Evolutionary conservation across 2,888 invertebrate genomes (phyloP).

Genomic region (Drosophila borborema): DNA sequence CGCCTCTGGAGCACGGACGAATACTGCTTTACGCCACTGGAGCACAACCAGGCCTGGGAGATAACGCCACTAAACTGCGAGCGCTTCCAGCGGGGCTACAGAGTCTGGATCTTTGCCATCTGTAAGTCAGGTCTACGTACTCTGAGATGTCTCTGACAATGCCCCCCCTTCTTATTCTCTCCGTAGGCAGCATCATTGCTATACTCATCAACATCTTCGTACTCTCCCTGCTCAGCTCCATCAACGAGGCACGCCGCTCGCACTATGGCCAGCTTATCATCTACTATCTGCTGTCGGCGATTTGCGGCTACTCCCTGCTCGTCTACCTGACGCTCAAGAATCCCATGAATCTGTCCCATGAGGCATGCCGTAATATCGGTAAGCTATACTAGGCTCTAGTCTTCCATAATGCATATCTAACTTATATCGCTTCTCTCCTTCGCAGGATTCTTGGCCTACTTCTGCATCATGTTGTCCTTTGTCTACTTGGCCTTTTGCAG

Average conservation of each 20-base stretch:
- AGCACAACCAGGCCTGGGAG: slow-evolving; percentile 73
- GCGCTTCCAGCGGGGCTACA: slow-evolving; percentile 75
- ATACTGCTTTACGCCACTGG: slow-evolving; percentile 76
- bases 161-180: background rate
- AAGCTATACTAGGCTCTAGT: background rate
- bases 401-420: background rate
- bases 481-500: slow-evolving; percentile 74
- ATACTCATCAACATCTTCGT: slow-evolving; percentile 75
- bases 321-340: slow-evolving; percentile 78
- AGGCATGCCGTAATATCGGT: slow-evolving; percentile 77
- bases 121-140: slow-evolving; percentile 43
- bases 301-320: slow-evolving; percentile 66
- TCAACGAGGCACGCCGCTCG: slow-evolving; percentile 74
- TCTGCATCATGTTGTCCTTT: slow-evolving; percentile 77
- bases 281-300: slow-evolving; percentile 69
- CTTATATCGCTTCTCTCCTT: no score
- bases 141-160: background rate
- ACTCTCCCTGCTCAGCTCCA: slow-evolving; percentile 68
- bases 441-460: slow-evolving; percentile 77
- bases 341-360: slow-evolving; percentile 73
- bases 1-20: slow-evolving; percentile 73
- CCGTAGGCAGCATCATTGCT: slow-evolving; percentile 71
- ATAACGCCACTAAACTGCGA: slow-evolving; percentile 75
- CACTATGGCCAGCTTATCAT: slow-evolving; percentile 77
- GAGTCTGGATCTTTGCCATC: slow-evolving; percentile 80